Evolutionary conservation across 1,140 invertebrate species (phyloP).

Genomic region (Procambarus clarkii): DNA sequence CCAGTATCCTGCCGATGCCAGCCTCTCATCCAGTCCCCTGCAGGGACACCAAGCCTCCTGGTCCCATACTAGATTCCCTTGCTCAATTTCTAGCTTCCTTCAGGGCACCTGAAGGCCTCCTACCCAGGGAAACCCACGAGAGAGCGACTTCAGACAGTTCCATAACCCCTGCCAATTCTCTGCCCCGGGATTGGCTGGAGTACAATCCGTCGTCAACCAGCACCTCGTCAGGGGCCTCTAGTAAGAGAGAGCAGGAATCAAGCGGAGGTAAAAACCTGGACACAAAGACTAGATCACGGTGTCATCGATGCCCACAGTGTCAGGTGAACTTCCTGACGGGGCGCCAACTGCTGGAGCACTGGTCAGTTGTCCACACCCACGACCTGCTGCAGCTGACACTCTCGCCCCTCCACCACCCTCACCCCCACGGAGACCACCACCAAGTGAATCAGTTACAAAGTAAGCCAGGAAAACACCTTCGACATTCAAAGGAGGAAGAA

Average conservation of each 20-base stretch:
- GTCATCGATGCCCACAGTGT: slow-evolving; percentile 41
- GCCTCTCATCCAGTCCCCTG: background rate
- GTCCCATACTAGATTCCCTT: background rate
- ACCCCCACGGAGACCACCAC: background rate
- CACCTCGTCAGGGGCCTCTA: background rate
- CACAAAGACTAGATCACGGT: background rate
- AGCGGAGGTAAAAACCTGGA: background rate
- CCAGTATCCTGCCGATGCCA: background rate
- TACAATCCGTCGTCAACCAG: background rate
- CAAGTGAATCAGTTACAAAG: background rate
- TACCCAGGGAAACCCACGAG: slow-evolving; percentile 20
- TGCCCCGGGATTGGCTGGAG: background rate
- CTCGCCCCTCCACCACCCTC: slow-evolving; percentile 1
- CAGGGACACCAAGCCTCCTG: background rate
- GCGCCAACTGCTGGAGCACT: slow-evolving; percentile 43
- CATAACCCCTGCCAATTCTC: background rate
- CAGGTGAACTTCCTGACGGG: slow-evolving; percentile 49
- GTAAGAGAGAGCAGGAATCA: background rate
- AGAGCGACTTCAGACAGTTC: background rate
- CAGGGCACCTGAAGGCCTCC: background rate
- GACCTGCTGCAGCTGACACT: slow-evolving; percentile 25
- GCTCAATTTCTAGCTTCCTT: slow-evolving; percentile 32
- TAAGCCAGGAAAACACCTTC: background rate
- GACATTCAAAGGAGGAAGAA: background rate
- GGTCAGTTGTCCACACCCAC: slow-evolving; percentile 47